Base-by-base conservation (phyloP, 2,113 vertebrate species). In the Alaudala cheleensis region DNA sequence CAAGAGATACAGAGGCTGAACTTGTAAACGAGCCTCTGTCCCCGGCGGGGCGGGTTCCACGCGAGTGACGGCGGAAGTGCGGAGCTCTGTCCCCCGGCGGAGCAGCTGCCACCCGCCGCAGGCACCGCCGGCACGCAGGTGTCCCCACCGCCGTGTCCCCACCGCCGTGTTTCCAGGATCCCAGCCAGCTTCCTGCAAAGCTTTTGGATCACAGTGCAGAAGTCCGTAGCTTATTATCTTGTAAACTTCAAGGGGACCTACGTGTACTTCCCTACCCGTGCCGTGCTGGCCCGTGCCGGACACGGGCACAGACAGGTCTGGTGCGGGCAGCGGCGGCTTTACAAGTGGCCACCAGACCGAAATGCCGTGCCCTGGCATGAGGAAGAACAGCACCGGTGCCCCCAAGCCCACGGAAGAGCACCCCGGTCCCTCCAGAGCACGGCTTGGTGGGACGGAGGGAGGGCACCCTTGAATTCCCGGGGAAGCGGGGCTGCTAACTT, bases 61-160 rank as follows among this genome's bases (percentile, higher is more conserved):
- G 2, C 1, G 5, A 25, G 81, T 18, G 73, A 5, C 6, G 2
- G 14, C 8, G 72, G 3, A 28, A 53, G 18, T 0, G 77, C 58
- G 10, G 44, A 26, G 71, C 45, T 34, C 70, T 10, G 66, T 37
- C 20, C 56, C 82, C 9, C 2, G 8, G 19, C 2, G 0, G 14
- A 65, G 45, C 45, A 17, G 10, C 42, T 14, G 60, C 57, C 53
- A 2, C 6, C 7, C 2, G 3, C 81, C 12, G 58, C 69, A 26
- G 58, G 50, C 60, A 9, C 16, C 5, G 5, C 64, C 0, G 1
- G 49, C 6, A 2, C 3, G 0, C 11, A 4, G 3, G 1, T 0
- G 12, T 25, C 42, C 29, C n/a, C 18, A 2, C 5, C n/a, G 5
- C 26, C 2, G 1, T 1, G 11, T 21, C 54, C 18, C 31, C 15